Base-by-base conservation (phyloP, 2,113 vertebrate genomes). In the Lepisosteus osseus region DNA sequence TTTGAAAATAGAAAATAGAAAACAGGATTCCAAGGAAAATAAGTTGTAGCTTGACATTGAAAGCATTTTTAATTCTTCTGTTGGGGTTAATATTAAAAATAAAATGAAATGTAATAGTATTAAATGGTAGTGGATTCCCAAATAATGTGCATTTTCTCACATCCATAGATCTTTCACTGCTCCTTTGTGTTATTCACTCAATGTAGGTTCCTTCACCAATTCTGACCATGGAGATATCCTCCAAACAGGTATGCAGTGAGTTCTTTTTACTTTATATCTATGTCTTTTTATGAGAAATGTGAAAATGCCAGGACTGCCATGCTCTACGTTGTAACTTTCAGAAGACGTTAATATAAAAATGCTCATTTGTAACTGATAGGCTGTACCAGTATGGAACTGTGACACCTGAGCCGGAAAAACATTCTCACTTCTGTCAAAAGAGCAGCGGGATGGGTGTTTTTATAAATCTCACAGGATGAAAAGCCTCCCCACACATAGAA, bases 171-270 rank as follows among this genome's bases (percentile, higher is more conserved):
- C 29, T 29, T 29, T 29, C 29, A 29, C 29, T 29, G 29, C 29
- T 29, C 29, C 11, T 15, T 7, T 61, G 3, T 67, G n/a, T 74
- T 74, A 59, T 54, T 67, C 51, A 44, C 29, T 29, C 29, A 29
- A 75, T 68, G 54, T 79, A 93, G 92, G 80, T 71, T 70, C 84
- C 94, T 40, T 89, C 93, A 0, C 77, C 88, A 54, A 94, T 99
- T 78, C 88, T 94, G 1, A 95, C 88, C 69, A 94, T 99, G 92
- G 91, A 95, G 77, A 90, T 99, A 63, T 98, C 97, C 61, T 91
- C 95, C 47, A 99, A 99, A 80, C 95, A 99, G 95, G 97, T 99
- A 93, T 8, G 79, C 4, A 6, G 6, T 54, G 29, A 7, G 51
- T 4, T 40, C 41, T 13, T 13, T 55, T 69, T 54, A 13, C 68